A percentile compares a stretch with the other conserved stretches of the same genome.
Evolutionary conservation across 2,888 invertebrate species (phyloP).

Genomic region (Boloria selene): DNA sequence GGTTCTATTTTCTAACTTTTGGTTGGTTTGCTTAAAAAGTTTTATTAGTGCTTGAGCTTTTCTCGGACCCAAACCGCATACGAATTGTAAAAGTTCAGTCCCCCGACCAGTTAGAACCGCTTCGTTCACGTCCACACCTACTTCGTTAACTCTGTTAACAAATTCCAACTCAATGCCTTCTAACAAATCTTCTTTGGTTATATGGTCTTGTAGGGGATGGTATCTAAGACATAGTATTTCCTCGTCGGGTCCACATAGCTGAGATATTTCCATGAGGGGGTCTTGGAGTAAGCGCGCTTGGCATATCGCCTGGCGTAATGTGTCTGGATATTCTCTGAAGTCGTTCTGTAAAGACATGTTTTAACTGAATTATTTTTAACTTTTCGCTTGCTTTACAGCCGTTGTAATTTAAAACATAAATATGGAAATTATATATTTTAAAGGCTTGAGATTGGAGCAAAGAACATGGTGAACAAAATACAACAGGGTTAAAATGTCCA

Average conservation of each 20-base stretch:
- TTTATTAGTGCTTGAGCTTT: slow-evolving; percentile 94
- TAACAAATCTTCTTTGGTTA: slow-evolving; percentile 92
- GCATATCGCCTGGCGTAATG: slow-evolving; percentile 96
- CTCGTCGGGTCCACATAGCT: slow-evolving; percentile 97
- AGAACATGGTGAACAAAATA: not conserved
- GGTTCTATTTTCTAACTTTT: slow-evolving; percentile 95
- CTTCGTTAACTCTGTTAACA: slow-evolving; percentile 98
- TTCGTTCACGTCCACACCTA: slow-evolving; percentile 97
- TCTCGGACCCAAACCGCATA: slow-evolving; percentile 97
- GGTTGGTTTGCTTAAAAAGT: slow-evolving; percentile 94
- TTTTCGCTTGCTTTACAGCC: not conserved
- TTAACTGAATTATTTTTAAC: not conserved
- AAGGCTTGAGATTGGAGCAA: not conserved
- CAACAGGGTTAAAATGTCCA: no score
- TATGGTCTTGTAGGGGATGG: slow-evolving; percentile 92
- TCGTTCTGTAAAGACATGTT: slow-evolving; percentile 80
- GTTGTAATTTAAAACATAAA: not conserved
- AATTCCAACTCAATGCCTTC: slow-evolving; percentile 94
- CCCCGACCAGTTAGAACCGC: slow-evolving; percentile 95
- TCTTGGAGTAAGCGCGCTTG: slow-evolving; percentile 96
- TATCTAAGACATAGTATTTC: slow-evolving; percentile 97
- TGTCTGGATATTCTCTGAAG: slow-evolving; percentile 95
- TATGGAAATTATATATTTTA: not conserved
- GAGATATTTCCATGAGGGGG: slow-evolving; percentile 97
- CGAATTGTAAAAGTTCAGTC: slow-evolving; percentile 95